phyloP scores from a whole-genome alignment of 1,140 invertebrate genomes.

The Caenorhabditis tropicalis region DNA sequence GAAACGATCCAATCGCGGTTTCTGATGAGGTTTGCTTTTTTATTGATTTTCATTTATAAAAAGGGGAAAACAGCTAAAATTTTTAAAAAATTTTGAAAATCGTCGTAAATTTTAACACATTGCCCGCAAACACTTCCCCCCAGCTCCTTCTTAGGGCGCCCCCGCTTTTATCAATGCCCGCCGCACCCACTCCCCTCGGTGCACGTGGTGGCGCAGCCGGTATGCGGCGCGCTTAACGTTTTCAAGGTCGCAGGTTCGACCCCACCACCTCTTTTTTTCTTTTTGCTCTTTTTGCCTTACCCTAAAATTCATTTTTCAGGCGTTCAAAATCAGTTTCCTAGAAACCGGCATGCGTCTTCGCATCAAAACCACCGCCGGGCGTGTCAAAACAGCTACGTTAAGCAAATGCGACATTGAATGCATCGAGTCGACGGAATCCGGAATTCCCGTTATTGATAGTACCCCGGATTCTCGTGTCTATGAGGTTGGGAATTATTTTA shows the following conservation, averaged over 20 bases:
- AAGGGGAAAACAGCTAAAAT: no score
- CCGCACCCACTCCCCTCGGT: no score
- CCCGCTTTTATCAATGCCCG: no score
- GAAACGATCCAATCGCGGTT: background rate
- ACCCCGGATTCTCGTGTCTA: background rate
- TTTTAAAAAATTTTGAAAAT: no score
- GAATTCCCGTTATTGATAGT: slow-evolving; percentile 15
- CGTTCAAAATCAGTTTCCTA: slow-evolving; percentile 46
- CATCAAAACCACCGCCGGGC: background rate
- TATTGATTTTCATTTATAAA: no score
- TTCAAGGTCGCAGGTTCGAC: no score
- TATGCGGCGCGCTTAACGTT: no score
- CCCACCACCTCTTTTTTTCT: background rate
- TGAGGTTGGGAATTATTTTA: background rate
- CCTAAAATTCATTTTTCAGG: background rate
- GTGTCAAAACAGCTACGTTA: slow-evolving; percentile 13
- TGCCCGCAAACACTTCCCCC: no score
- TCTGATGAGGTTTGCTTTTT: slow-evolving; percentile 17
- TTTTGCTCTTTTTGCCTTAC: background rate
- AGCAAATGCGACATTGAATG: slow-evolving; percentile 36
- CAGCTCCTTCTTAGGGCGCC: no score
- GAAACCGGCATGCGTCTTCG: slow-evolving; percentile 49
- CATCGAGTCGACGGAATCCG: slow-evolving; percentile 46
- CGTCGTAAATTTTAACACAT: no score
- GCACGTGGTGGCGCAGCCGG: no score